Conservation (phyloP, 2,888 invertebrate species). For the Zaprionus lineosus region DNA sequence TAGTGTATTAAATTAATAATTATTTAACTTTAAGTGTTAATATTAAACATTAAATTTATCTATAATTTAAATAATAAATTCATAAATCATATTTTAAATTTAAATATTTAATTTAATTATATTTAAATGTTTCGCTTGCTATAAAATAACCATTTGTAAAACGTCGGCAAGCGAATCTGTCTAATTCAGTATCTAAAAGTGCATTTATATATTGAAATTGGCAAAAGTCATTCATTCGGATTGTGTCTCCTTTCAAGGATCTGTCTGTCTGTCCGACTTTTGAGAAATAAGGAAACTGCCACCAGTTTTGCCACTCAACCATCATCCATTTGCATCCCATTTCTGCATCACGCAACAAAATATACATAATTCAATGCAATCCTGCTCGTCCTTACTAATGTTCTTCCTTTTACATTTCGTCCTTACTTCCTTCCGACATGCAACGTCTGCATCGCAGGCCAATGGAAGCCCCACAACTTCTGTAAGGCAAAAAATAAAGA, state of each 20-base stretch:
- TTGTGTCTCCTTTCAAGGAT: background rate
- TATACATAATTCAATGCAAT: constrained; percentile 67
- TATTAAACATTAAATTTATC: too few relatives aligned
- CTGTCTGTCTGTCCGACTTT: background rate
- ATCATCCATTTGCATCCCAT: constrained; percentile 1
- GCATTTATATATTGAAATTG: constrained; percentile 8
- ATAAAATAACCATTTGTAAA: too few relatives aligned
- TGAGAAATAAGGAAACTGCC: constrained; percentile 56
- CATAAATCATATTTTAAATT: too few relatives aligned
- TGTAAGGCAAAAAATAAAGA: constrained; percentile 30
- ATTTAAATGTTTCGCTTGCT: too few relatives aligned
- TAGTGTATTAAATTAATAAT: too few relatives aligned
- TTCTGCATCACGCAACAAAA: constrained; percentile 42
- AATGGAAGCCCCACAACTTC: constrained; percentile 22
- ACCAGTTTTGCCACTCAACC: constrained; percentile 23
- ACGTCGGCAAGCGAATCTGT: too few relatives aligned
- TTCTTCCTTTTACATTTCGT: background rate
- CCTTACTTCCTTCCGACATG: constrained; percentile 7
- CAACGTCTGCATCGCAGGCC: constrained; percentile 15
- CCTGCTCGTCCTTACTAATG: constrained; percentile 3
- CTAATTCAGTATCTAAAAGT: too few relatives aligned
- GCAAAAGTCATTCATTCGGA: constrained; percentile 24
- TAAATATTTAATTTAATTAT: too few relatives aligned
- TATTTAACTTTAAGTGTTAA: too few relatives aligned
- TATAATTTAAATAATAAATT: too few relatives aligned